Conservation (phyloP, 2,888 invertebrate genomes). For the Diarsia brunnea region DNA sequence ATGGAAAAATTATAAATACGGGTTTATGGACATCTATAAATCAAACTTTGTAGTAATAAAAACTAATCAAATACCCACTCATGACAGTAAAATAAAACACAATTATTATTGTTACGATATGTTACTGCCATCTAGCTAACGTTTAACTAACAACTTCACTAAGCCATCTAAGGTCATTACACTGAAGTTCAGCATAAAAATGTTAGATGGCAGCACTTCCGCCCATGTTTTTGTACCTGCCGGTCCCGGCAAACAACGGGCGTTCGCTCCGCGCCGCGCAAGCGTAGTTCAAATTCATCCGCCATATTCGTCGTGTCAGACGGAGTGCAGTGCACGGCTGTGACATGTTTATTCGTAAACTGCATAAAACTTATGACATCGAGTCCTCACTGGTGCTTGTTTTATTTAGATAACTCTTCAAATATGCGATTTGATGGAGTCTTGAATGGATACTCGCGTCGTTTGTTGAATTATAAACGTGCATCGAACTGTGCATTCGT, state of each 20-base stretch:
- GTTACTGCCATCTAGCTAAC: slow-evolving; percentile 60
- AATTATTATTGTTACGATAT: too few species aligned
- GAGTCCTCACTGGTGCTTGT: slow-evolving; percentile 82
- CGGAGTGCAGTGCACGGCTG: slow-evolving; percentile 89
- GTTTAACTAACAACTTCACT: slow-evolving; percentile 10
- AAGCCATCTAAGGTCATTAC: not conserved
- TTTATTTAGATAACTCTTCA: slow-evolving; percentile 78
- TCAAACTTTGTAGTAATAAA: not conserved
- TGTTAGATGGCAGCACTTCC: slow-evolving; percentile 77
- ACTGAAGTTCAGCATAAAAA: slow-evolving; percentile 61
- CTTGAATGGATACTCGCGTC: slow-evolving; percentile 82
- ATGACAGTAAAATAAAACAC: too few species aligned
- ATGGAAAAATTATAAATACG: too few species aligned
- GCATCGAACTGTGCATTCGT: slow-evolving; percentile 89
- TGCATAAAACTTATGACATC: slow-evolving; percentile 85
- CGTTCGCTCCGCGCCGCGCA: slow-evolving; percentile 75
- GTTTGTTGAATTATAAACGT: slow-evolving; percentile 87
- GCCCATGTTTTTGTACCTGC: slow-evolving; percentile 84
- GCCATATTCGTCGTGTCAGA: slow-evolving; percentile 91
- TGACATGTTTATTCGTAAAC: slow-evolving; percentile 89
- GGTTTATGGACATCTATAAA: too few species aligned
- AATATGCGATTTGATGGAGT: slow-evolving; percentile 85
- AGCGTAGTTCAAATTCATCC: slow-evolving; percentile 90
- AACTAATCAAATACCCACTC: too few species aligned
- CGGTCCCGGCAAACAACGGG: slow-evolving; percentile 71